phyloP scores from a whole-genome alignment of 2,113 vertebrate genomes.

The Phalacrocorax brasilianus region DNA sequence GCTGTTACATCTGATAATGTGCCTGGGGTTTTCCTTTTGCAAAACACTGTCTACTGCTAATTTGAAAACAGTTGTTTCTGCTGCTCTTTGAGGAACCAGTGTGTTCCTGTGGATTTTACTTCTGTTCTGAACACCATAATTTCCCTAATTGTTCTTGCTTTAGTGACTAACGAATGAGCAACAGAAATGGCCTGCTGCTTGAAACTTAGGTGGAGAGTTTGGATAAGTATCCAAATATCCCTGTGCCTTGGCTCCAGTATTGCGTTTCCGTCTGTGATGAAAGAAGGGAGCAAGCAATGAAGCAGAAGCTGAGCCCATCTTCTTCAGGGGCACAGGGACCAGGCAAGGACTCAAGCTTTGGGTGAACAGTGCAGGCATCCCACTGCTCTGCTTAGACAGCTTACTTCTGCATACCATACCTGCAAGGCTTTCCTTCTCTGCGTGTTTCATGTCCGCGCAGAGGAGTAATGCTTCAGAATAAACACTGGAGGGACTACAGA shows the following conservation, averaged over 20 bases:
- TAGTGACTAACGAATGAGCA: not conserved
- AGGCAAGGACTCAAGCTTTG: not conserved
- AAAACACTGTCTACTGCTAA: not conserved
- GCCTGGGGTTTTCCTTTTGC: not conserved
- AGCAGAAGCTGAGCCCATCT: not conserved
- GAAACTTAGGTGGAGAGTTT: not conserved
- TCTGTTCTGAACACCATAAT: not conserved
- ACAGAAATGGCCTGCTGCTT: not conserved
- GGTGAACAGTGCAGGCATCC: not conserved
- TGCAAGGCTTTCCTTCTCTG: not conserved
- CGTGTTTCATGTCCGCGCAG: not conserved
- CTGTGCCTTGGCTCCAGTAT: not conserved
- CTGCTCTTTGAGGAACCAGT: not conserved
- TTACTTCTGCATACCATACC: not conserved
- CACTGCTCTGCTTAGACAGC: not conserved
- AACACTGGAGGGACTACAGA: not conserved
- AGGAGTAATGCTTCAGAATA: not conserved
- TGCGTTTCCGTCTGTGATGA: not conserved
- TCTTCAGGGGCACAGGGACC: not conserved
- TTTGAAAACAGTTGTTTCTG: not conserved
- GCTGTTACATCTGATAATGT: not conserved
- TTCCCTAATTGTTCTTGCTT: not conserved
- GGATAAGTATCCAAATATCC: not conserved
- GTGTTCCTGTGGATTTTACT: not conserved
- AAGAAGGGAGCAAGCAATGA: not conserved